Base-by-base conservation (phyloP, 2,113 vertebrate species). In the Siniperca knerii region DNA sequence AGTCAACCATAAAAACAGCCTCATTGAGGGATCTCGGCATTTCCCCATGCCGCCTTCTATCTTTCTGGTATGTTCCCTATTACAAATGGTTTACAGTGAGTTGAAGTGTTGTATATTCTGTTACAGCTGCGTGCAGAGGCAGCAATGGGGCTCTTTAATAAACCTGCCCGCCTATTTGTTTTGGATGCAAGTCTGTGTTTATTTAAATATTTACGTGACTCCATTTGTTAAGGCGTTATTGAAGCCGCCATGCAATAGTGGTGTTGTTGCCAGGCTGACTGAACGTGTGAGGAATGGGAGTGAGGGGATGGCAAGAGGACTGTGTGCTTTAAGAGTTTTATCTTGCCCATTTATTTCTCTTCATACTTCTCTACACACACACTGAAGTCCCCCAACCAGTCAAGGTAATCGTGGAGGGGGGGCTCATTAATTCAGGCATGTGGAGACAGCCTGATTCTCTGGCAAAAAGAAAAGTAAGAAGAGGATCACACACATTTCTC, bases 41-140 rank as follows among this genome's bases (percentile, higher is more conserved):
- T 83, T 88, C 82, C 48, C 52, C 82, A 79, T 76, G 69, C 82
- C 9, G 76, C 44, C 64, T 73, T n/a, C 68, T 77, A 84, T 86
- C 86, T 79, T 78, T 82, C 90, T 88, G 89, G 90, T 92, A 92
- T 93, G 90, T 90, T 92, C 87, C 78, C 85, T 66, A 85, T 93
- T 91, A 90, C 73, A 77, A 87, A 89, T 91, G 83, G 92, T 93
- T 94, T 94, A 94, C 82, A 94, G 89, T 87, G 84, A 89, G 77
- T 48, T 92, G 90, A 92, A 93, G 92, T 93, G 94, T 93, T 94
- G 93, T 92, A 90, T 94, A 92, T 82, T 87, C 87, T 81, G 78
- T 81, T 86, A 82, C 92, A 94, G 93, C 93, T 93, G 93, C 66
- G 57, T 55, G 74, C 80, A 73, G 77, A 85, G 73, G 84, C 81